A percentile compares a stretch with the other conserved stretches of the same genome.
phyloP scores from a whole-genome alignment of 2,797 vertebrate genomes.

The Vultur gryphus region DNA sequence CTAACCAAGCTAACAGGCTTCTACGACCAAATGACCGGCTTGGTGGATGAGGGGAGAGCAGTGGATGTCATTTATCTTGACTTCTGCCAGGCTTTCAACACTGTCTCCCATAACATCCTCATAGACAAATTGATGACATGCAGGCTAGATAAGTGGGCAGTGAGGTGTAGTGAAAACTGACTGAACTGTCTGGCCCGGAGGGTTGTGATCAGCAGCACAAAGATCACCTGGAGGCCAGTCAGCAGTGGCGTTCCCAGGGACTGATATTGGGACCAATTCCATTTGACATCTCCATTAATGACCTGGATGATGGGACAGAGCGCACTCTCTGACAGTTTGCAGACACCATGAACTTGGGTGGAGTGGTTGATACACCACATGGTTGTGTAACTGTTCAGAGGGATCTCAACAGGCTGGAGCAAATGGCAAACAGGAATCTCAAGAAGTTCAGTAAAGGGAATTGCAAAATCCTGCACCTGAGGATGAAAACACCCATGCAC shows the following conservation, averaged over 20 bases:
- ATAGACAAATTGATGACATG: not conserved
- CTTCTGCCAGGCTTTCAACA: not conserved
- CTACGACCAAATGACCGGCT: not conserved
- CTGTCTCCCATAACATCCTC: not conserved
- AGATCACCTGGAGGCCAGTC: not conserved
- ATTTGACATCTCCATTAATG: not conserved
- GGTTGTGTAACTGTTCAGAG: not conserved
- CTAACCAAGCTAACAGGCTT: not conserved
- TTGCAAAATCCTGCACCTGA: not conserved
- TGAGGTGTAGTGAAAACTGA: not conserved
- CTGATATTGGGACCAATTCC: not conserved
- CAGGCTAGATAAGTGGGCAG: not conserved
- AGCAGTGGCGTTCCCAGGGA: not conserved
- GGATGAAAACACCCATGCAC: not conserved
- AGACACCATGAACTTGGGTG: not conserved
- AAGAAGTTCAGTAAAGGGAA: not conserved
- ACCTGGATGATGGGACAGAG: not conserved
- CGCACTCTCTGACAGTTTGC: not conserved
- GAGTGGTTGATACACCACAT: not conserved
- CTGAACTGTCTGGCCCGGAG: not conserved
- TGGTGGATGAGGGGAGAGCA: not conserved
- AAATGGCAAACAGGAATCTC: not conserved
- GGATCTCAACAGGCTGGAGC: not conserved
- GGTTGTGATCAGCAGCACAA: not conserved
- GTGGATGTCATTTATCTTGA: not conserved